These are phyloP conservation scores for Caprella mutica DNA, from an alignment of 2,888 invertebrate genomes.

Conservation along the genomic window DNA sequence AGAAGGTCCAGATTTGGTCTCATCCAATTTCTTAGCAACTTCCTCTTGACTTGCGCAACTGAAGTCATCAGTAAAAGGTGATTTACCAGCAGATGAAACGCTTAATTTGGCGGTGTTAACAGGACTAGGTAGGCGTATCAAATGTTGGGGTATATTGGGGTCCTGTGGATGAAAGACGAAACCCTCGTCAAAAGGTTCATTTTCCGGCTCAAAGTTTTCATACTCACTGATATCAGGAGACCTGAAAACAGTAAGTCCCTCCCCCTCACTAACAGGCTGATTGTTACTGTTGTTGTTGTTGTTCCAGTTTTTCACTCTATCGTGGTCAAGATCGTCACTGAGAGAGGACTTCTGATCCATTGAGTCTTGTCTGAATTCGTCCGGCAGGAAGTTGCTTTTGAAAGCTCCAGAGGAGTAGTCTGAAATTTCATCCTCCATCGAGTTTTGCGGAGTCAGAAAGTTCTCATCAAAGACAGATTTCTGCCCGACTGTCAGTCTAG, in stretches of 20 bases:
- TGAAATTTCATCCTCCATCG: conserved; percentile 33
- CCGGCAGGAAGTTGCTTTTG: conserved; percentile 27
- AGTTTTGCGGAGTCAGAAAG: conserved; percentile 33
- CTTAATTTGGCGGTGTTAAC: neutral
- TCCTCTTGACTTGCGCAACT: conserved; percentile 12
- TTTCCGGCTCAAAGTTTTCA: conserved; percentile 31
- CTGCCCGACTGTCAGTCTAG: conserved; percentile 18
- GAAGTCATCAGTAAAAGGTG: conserved; percentile 33
- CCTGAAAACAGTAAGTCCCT: conserved; percentile 24
- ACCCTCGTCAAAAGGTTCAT: conserved; percentile 31
- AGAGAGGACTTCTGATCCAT: conserved; percentile 29
- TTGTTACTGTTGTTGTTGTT: conserved; percentile 16
- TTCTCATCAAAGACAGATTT: conserved; percentile 34
- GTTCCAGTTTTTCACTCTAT: conserved; percentile 25
- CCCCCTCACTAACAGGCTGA: conserved; percentile 23
- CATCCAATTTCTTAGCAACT: neutral
- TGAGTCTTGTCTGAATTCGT: conserved; percentile 24
- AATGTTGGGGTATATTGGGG: conserved; percentile 21
- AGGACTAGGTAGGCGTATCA: conserved; percentile 12
- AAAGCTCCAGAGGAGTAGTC: conserved; percentile 33
- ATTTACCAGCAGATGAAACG: conserved; percentile 13
- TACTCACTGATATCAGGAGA: conserved; percentile 33
- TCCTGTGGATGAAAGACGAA: conserved; percentile 18
- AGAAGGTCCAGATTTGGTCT: conserved; percentile 7
- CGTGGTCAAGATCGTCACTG: conserved; percentile 28